Evolutionary conservation across 1,140 invertebrate species (phyloP).

Genomic region (Aradophagus sp.): DNA sequence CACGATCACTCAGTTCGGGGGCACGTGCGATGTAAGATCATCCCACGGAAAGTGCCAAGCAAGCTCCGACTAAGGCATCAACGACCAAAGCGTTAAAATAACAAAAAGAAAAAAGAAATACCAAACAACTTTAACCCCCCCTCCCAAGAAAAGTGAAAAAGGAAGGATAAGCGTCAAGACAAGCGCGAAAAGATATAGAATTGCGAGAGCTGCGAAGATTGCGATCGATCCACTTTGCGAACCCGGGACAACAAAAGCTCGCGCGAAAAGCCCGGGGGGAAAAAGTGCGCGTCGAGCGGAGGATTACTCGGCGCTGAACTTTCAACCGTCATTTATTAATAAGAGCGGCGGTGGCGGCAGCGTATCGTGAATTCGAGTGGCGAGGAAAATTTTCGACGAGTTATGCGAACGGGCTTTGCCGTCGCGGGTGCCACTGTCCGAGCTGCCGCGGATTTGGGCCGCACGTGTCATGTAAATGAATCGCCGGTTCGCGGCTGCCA

Average conservation of each 20-base stretch:
- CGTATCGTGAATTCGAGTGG: constrained; percentile 34
- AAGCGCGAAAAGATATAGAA: too few species aligned
- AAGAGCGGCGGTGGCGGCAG: constrained; percentile 1
- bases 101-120: too few species aligned
- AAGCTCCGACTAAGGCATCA: too few species aligned
- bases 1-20: constrained; percentile 37
- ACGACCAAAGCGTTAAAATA: too few species aligned
- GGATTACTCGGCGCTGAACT: constrained; percentile 37
- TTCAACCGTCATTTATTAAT: constrained; percentile 38
- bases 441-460: neutral
- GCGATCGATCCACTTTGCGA: too few species aligned
- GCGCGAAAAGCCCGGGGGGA: too few species aligned
- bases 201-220: too few species aligned
- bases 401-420: neutral
- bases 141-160: too few species aligned
- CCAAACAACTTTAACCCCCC: too few species aligned
- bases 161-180: too few species aligned
- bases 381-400: constrained; percentile 20
- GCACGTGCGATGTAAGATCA: constrained; percentile 35
- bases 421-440: neutral
- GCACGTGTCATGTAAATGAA: constrained; percentile 46
- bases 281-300: too few species aligned
- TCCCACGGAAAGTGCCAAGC: neutral
- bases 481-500: neutral
- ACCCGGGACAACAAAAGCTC: too few species aligned